Base-by-base conservation (phyloP, 2,888 invertebrate genomes). In the Plebejus melissa region DNA sequence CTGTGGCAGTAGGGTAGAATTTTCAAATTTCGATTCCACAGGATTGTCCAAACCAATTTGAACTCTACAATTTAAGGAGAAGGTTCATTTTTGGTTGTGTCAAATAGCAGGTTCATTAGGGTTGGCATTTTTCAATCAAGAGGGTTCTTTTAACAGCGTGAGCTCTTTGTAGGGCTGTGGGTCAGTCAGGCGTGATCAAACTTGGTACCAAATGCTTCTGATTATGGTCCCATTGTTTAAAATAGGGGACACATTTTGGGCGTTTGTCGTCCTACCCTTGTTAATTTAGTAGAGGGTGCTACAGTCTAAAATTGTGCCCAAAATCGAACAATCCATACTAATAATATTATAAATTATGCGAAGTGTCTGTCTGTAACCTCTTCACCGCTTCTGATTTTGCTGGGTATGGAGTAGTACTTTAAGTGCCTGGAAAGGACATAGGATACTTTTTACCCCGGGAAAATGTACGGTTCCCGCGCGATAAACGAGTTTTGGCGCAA, bases 161-260 rank as follows among this genome's bases (percentile, higher is more conserved):
- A 5, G 50, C 3, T 71, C 71, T 71, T 70, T 46, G 32, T 28
- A 46, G 71, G 71, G 22, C 22, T 71, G 41, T 71, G 32, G 50
- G 41, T 70, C 70, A 22, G 6, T 54, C 50, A 28, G 32, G 32
- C 72, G 72, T 72, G 9, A 28, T 72, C 32, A 32, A 50, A 11
- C 22, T 71, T 22, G 22, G 28, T 13, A 32, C 32, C 50, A 50
- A 72, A 36, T 28, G 28, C 28, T 65, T 65, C 60, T 65, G 60
- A 28, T 22, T 9, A 65, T 13, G 32, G 65, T 32, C 6, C 32
- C 1, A 36, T 65, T 65, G 65, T 65, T 65, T 5, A 16, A 36
- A 65, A 65, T 9, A 65, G 32, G 13, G 32, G 32, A 32, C 65
- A 32, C 2, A 16, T 65, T 36, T 65, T 65, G 5, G 32, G 28